Evolutionary conservation across 2,888 invertebrate species (phyloP).

Genomic region (Cephus spinipes): DNA sequence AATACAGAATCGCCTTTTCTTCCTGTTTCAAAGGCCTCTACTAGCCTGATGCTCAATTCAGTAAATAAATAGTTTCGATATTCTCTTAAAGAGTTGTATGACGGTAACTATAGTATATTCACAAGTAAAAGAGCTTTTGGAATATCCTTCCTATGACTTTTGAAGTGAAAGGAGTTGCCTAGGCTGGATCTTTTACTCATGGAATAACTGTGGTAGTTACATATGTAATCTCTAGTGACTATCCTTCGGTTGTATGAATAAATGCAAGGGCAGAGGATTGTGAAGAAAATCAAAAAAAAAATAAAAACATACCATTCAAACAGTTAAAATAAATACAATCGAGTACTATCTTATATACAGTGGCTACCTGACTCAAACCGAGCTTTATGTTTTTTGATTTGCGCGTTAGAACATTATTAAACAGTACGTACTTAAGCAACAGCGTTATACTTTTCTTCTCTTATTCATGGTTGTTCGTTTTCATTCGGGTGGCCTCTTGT

Average conservation of each 20-base stretch:
- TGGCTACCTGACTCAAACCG: not conserved
- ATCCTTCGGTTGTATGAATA: not conserved
- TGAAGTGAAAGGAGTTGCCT: not conserved
- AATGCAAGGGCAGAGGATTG: not conserved
- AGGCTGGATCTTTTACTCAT: not conserved
- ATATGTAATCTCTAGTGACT: not conserved
- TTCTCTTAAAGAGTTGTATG: not conserved
- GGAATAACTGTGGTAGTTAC: not conserved
- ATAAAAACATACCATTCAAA: not conserved
- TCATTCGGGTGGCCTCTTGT: slow-evolving; percentile 85
- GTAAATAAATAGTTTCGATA: not conserved
- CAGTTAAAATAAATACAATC: not conserved
- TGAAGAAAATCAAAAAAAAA: not conserved
- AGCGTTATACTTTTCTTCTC: not conserved
- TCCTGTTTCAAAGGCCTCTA: not conserved
- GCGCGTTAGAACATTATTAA: not conserved
- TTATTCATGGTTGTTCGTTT: slow-evolving; percentile 7
- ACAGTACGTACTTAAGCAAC: not conserved
- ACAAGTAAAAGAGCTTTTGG: not conserved
- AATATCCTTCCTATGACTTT: not conserved
- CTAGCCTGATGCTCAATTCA: not conserved
- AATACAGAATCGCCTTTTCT: not conserved
- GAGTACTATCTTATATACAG: not conserved
- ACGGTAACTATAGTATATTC: not conserved
- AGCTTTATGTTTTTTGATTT: not conserved